These are phyloP conservation scores for Cheilosia impressa DNA, from an alignment of 2,888 invertebrate species.

Conservation along the genomic window DNA sequence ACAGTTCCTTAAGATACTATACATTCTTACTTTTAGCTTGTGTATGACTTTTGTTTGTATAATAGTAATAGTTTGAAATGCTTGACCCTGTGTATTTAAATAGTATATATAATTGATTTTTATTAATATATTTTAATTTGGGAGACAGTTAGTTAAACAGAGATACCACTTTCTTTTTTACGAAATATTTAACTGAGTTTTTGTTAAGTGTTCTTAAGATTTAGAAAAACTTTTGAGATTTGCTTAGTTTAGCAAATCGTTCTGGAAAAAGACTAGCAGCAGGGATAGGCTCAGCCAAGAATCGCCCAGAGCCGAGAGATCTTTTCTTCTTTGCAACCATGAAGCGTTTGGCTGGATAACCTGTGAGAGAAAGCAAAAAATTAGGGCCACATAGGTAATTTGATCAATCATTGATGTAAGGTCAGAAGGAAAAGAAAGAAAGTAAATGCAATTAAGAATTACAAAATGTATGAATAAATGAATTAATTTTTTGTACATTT, in stretches of 20 bases:
- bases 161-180: constrained; percentile 14
- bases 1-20: constrained; percentile 30
- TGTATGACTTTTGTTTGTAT: constrained; percentile 27
- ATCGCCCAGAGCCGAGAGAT: constrained; percentile 78
- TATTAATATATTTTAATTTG: constrained; percentile 13
- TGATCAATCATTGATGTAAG: not conserved
- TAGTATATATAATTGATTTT: constrained; percentile 54
- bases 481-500: not conserved
- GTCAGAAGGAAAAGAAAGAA: constrained; percentile 5
- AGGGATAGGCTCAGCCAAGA: constrained; percentile 78
- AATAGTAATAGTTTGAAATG: constrained; percentile 36
- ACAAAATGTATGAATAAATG: no score
- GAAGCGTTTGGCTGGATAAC: constrained; percentile 81
- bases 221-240: constrained; percentile 81
- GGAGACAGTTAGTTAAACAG: constrained; percentile 13
- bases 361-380: constrained; percentile 71
- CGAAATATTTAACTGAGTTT: constrained; percentile 29
- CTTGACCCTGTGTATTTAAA: constrained; percentile 59
- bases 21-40: constrained; percentile 13
- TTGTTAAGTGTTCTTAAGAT: constrained; percentile 45
- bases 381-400: not conserved
- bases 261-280: constrained; percentile 77
- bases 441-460: not conserved
- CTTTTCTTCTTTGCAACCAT: constrained; percentile 83
- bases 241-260: constrained; percentile 77